Percentiles rank a stretch among this genome's conserved stretches.
phyloP scores from a whole-genome alignment of 2,888 invertebrate species.

The Galerucella calmariensis region DNA sequence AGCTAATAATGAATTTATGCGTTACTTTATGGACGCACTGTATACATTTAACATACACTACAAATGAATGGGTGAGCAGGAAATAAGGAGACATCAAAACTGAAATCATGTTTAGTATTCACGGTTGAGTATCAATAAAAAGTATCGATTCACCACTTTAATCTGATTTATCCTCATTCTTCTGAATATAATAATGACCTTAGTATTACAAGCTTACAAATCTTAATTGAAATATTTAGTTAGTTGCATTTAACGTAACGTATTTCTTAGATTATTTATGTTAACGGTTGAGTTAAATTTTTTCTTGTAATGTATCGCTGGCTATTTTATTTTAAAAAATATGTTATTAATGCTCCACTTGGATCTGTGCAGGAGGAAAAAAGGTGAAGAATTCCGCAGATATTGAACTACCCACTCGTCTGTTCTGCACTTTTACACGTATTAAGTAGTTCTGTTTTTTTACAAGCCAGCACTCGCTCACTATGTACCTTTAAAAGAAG shows the following conservation, averaged over 20 bases:
- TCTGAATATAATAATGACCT: not conserved
- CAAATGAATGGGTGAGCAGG: not conserved
- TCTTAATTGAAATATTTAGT: not conserved
- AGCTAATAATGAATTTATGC: too few species aligned
- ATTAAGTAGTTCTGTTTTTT: constrained; percentile 55
- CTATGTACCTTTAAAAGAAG: constrained; percentile 12
- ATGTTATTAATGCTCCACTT: constrained; percentile 64
- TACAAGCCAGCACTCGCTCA: constrained; percentile 24
- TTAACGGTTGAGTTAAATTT: constrained; percentile 45
- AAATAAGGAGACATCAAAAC: too few species aligned
- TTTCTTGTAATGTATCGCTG: constrained; percentile 60
- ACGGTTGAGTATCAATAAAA: too few species aligned
- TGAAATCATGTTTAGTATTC: too few species aligned
- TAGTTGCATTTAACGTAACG: constrained; percentile 33
- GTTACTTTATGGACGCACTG: too few species aligned
- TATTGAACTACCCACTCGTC: constrained; percentile 56
- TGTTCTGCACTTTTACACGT: constrained; percentile 64
- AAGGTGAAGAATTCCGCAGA: constrained; percentile 72
- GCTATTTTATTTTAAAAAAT: constrained; percentile 58
- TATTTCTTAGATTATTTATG: constrained; percentile 49
- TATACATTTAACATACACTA: not conserved
- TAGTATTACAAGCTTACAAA: not conserved
- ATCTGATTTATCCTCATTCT: too few species aligned
- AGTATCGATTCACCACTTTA: too few species aligned
- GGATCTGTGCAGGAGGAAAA: constrained; percentile 71